These are phyloP conservation scores for Scyliorhinus canicula DNA, from an alignment of 2,797 vertebrate genomes.

Conservation along the genomic window DNA sequence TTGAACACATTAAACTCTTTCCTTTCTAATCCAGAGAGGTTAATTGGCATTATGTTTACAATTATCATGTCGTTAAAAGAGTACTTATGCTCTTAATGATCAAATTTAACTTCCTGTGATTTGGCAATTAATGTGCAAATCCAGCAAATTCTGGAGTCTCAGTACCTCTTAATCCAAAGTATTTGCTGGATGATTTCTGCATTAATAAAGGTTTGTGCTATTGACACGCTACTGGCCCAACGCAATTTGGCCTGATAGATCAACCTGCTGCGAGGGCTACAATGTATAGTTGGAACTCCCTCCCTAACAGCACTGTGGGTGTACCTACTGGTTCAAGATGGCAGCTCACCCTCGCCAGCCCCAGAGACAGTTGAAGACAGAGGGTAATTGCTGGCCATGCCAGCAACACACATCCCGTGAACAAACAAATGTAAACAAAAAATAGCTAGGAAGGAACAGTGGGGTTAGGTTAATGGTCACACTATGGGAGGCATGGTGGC, in stretches of 20 bases:
- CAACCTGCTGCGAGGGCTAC: not conserved
- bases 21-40: not conserved
- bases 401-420: not conserved
- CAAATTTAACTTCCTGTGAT: not conserved
- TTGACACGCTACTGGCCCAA: not conserved
- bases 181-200: not conserved
- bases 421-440: not conserved
- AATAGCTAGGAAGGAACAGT: not conserved
- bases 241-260: not conserved
- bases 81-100: not conserved
- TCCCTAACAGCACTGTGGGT: not conserved
- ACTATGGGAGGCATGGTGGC: too few species aligned
- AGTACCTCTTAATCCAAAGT: not conserved
- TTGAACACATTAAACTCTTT: not conserved
- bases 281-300: not conserved
- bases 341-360: not conserved
- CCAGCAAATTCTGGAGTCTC: not conserved
- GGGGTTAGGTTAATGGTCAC: not conserved
- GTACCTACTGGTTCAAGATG: not conserved
- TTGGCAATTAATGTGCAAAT: conserved; percentile 1
- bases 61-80: not conserved
- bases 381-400: not conserved
- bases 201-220: not conserved
- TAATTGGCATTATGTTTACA: not conserved
- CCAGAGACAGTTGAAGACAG: not conserved